phyloP scores from a whole-genome alignment of 2,888 invertebrate species.

The Macroteleia sp. region DNA sequence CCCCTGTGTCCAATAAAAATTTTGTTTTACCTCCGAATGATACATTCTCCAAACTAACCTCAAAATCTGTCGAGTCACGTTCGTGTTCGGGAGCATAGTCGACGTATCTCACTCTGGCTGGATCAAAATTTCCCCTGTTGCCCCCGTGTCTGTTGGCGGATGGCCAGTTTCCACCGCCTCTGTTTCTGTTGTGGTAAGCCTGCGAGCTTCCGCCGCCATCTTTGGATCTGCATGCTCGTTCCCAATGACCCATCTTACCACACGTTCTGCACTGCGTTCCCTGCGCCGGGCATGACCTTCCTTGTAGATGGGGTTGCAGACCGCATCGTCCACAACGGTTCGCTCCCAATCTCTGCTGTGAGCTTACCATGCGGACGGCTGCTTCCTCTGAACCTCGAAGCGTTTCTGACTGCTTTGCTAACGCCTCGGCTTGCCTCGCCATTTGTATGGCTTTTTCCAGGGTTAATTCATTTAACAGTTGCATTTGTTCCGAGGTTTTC shows the following conservation, averaged over 20 bases:
- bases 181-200: too few relatives aligned
- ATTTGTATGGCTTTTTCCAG: slow-evolving; percentile 64
- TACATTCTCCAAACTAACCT: slow-evolving; percentile 3
- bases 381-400: slow-evolving; percentile 3
- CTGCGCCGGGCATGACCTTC: slow-evolving; percentile 58
- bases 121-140: slow-evolving; percentile 60
- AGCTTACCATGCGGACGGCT: slow-evolving; percentile 52
- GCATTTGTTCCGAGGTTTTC: slow-evolving; percentile 66
- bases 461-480: slow-evolving; percentile 59
- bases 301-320: slow-evolving; percentile 5
- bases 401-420: slow-evolving; percentile 44
- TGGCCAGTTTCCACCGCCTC: too few relatives aligned
- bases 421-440: slow-evolving; percentile 57
- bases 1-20: slow-evolving; percentile 58
- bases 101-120: too few relatives aligned
- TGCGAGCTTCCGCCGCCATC: slow-evolving; percentile 62
- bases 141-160: too few relatives aligned
- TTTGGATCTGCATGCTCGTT: slow-evolving; percentile 61
- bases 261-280: slow-evolving; percentile 60
- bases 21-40: background rate
- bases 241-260: slow-evolving; percentile 64
- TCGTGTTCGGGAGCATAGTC: too few relatives aligned
- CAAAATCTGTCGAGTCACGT: too few relatives aligned
- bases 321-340: slow-evolving; percentile 34
- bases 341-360: slow-evolving; percentile 38